These are phyloP conservation scores for Agrochola lota DNA, from an alignment of 2,888 invertebrate genomes.

Conservation along the genomic window DNA sequence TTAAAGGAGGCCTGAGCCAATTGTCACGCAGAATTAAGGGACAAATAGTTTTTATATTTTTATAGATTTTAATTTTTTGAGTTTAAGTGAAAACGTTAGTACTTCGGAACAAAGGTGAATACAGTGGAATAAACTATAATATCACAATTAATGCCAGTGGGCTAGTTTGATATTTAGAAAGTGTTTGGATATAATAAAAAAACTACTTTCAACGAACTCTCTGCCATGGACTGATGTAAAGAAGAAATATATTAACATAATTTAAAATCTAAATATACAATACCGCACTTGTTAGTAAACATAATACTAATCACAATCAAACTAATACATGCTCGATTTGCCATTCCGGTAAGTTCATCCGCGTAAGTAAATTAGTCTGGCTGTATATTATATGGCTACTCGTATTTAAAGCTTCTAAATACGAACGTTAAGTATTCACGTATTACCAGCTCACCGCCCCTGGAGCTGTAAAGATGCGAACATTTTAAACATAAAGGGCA, in stretches of 20 bases:
- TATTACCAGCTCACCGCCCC: too few relatives aligned
- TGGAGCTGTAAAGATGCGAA: neutral
- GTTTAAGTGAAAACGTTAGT: neutral
- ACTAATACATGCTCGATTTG: neutral
- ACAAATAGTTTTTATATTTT: too few relatives aligned
- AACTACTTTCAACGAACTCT: neutral
- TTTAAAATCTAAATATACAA: neutral
- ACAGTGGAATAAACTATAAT: too few relatives aligned
- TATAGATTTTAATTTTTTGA: too few relatives aligned
- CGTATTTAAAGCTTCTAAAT: neutral
- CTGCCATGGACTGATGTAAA: neutral
- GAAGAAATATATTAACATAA: neutral
- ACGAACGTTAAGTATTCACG: neutral
- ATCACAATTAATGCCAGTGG: neutral
- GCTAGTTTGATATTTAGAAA: neutral
- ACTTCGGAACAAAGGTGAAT: neutral
- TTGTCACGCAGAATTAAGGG: neutral
- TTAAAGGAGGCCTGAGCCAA: neutral
- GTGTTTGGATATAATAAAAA: neutral
- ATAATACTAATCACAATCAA: neutral
- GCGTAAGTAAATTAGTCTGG: neutral
- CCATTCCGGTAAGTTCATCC: neutral
- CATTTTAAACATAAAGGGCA: neutral
- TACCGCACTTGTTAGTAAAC: neutral
- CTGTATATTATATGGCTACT: neutral